Conservation (phyloP, 2,113 vertebrate genomes). For the Calonectris borealis region DNA sequence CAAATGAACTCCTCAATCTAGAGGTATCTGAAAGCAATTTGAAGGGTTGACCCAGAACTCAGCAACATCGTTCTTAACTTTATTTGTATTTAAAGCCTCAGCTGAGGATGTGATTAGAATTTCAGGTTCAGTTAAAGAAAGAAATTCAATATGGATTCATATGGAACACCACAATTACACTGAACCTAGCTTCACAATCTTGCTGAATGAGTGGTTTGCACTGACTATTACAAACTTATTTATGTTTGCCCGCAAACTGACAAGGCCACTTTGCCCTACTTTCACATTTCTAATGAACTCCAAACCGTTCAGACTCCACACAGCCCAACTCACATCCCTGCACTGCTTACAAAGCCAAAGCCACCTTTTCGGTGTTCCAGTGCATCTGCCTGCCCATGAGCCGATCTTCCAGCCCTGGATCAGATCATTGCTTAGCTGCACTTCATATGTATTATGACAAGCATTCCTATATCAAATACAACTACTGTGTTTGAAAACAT, state of each 20-base stretch:
- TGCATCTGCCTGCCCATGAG: not conserved
- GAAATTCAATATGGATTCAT: not conserved
- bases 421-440: not conserved
- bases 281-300: not conserved
- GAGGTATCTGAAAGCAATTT: not conserved
- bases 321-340: not conserved
- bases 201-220: not conserved
- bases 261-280: not conserved
- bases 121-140: not conserved
- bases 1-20: not conserved
- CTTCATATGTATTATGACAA: not conserved
- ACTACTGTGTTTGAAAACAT: not conserved
- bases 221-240: not conserved
- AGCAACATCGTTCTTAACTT: not conserved
- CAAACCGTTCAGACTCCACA: not conserved
- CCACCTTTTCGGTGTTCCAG: not conserved
- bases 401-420: not conserved
- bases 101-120: not conserved
- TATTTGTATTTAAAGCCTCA: not conserved
- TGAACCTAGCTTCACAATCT: not conserved
- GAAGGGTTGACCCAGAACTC: not conserved
- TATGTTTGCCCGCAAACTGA: not conserved
- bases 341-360: not conserved
- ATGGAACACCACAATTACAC: not conserved
- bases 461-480: not conserved